A percentile compares a stretch with the other conserved stretches of the same genome.
phyloP scores from a whole-genome alignment of 2,888 invertebrate species.

The Laothoe populi region DNA sequence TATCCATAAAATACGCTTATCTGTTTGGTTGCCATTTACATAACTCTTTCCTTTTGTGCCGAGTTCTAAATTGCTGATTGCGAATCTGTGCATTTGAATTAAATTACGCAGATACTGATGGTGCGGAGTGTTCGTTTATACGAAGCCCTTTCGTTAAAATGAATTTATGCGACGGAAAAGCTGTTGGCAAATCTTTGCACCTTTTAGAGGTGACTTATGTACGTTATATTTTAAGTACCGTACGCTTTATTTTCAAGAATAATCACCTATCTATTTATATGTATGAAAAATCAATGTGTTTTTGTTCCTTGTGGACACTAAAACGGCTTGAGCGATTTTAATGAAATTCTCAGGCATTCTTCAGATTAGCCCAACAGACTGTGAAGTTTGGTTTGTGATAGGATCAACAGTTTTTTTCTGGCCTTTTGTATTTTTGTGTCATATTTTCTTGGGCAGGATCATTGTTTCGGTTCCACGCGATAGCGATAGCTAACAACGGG shows the following conservation, averaged over 20 bases:
- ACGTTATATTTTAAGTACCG: background rate
- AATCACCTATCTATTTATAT: too few species aligned
- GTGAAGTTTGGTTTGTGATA: too few species aligned
- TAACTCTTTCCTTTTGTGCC: constrained; percentile 31
- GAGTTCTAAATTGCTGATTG: constrained; percentile 25
- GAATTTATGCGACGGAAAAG: constrained; percentile 7
- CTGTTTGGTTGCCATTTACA: constrained; percentile 36
- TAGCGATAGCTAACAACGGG: too few species aligned
- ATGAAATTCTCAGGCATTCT: too few species aligned
- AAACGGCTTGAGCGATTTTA: too few species aligned
- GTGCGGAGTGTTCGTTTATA: constrained; percentile 3
- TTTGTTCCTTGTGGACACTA: too few species aligned
- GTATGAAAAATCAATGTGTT: too few species aligned
- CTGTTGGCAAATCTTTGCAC: constrained; percentile 2
- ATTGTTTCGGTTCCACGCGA: too few species aligned
- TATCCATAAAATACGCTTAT: constrained; percentile 41
- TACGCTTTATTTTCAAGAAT: background rate
- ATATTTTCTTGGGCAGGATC: too few species aligned
- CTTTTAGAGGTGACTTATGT: background rate
- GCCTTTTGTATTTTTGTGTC: too few species aligned
- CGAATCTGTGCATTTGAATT: constrained; percentile 24
- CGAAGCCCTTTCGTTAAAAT: constrained; percentile 21
- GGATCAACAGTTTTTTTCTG: too few species aligned
- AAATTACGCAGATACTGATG: constrained; percentile 24
- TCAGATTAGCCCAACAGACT: too few species aligned